These are phyloP conservation scores for Cephus nigrinus DNA, from an alignment of 2,888 invertebrate species.

Conservation along the genomic window DNA sequence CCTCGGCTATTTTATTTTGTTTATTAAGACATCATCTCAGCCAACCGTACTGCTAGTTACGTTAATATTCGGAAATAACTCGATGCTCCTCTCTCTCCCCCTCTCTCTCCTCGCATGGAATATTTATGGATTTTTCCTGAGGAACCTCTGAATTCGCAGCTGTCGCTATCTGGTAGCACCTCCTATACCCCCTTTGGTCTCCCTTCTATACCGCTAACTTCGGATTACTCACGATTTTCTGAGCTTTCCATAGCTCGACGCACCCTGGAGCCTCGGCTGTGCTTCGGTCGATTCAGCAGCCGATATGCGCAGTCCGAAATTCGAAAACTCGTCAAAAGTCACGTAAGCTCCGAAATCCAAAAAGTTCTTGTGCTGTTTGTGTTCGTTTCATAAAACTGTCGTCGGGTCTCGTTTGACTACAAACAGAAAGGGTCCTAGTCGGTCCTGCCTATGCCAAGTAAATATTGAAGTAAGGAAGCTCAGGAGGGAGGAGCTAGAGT, in stretches of 20 bases:
- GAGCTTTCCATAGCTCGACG: background rate
- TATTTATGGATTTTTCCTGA: background rate
- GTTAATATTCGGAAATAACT: conserved; percentile 2
- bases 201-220: background rate
- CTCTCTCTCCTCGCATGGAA: background rate
- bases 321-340: background rate
- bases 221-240: background rate
- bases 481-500: background rate
- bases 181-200: background rate
- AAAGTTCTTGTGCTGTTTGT: conserved; percentile 10
- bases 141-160: background rate
- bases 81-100: background rate
- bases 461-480: conserved; percentile 38
- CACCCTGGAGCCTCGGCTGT: background rate
- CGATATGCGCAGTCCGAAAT: background rate
- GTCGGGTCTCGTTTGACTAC: conserved; percentile 27
- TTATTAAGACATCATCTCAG: background rate
- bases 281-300: background rate
- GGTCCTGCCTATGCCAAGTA: conserved; percentile 25
- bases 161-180: background rate
- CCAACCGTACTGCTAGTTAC: background rate
- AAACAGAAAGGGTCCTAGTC: conserved; percentile 9
- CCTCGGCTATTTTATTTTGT: background rate
- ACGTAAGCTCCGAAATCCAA: background rate
- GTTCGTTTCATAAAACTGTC: conserved; percentile 48